phyloP scores from a whole-genome alignment of 2,888 invertebrate genomes.

The Apocheima hispidaria region DNA sequence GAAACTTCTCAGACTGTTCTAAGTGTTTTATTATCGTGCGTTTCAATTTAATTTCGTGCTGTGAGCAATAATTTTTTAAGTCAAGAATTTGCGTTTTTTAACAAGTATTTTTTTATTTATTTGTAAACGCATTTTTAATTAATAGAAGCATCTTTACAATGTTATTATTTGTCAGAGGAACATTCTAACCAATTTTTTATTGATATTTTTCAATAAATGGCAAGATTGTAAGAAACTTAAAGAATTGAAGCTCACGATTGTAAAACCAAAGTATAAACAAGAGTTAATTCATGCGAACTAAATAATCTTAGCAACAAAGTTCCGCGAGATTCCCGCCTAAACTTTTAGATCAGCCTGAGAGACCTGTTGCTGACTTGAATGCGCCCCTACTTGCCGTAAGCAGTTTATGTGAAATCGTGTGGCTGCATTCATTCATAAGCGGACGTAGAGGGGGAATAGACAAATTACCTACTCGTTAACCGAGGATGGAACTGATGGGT shows the following conservation, averaged over 20 bases:
- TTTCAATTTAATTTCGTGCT: not conserved
- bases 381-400: not conserved
- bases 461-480: conserved; percentile 31
- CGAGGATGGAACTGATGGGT: conserved; percentile 18
- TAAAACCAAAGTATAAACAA: too few species aligned
- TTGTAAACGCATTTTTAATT: too few species aligned
- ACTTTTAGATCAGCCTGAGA: not conserved
- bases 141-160: too few species aligned
- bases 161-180: too few species aligned
- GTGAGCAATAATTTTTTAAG: too few species aligned
- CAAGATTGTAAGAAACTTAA: not conserved
- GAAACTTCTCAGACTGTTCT: not conserved
- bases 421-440: conserved; percentile 34
- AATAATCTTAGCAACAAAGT: not conserved
- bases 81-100: too few species aligned
- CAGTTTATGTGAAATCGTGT: conserved; percentile 24
- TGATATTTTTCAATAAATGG: too few species aligned
- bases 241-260: too few species aligned
- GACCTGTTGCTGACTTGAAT: not conserved
- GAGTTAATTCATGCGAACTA: not conserved
- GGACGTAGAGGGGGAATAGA: conserved; percentile 31
- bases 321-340: not conserved
- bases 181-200: too few species aligned
- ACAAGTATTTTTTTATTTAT: not conserved
- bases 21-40: not conserved